Base-by-base conservation (phyloP, 2,888 invertebrate genomes). In the Pogonocherus hispidulus region DNA sequence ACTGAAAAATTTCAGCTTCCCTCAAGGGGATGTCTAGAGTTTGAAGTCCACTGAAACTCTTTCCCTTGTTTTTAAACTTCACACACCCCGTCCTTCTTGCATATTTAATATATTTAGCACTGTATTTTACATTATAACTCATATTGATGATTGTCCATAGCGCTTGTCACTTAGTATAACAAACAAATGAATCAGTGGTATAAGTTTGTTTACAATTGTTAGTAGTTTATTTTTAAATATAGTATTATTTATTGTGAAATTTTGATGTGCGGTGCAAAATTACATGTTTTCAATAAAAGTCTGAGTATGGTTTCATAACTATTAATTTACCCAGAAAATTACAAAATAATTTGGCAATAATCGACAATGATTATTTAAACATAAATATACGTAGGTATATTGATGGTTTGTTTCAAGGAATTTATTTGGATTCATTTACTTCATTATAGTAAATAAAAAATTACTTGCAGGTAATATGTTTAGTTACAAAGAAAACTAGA, bases 1-100 rank as follows among this genome's bases (percentile, higher is more conserved):
- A 81, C 51, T 76, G 75, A 63, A 82, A 69, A 19, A 79, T 76
- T 60, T 78, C 79, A 1, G 71, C 60, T 46, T 81, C 79, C 16
- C 74, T 74, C 37, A 81, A 55, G 8, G 73, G 73, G 3, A 76
- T 71, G 49, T 80, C 78, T 46, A 79, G 68, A 37, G 79, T 79
- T 20, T 76, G 57, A 8, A 74, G 62, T 1, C 74, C 75, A 9
- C 66, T 73, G 18, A 73, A 71, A 68, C 72, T 69, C 9, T 70
- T 70, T 57, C 67, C 67, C 5, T 66, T 67, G 6, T 69, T 75
- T 14, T 71, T 72, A 68, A 79, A 76, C 54, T 75, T 77, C 20
- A 80, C 69, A 63, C 79, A 79, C 1, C 79, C 78, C 5, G 77
- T 76, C 63, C 68, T 76, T 59, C 69, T 77, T 2, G 79, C 76